phyloP scores from a whole-genome alignment of 2,888 invertebrate species.

The Drosophila helvetica region DNA sequence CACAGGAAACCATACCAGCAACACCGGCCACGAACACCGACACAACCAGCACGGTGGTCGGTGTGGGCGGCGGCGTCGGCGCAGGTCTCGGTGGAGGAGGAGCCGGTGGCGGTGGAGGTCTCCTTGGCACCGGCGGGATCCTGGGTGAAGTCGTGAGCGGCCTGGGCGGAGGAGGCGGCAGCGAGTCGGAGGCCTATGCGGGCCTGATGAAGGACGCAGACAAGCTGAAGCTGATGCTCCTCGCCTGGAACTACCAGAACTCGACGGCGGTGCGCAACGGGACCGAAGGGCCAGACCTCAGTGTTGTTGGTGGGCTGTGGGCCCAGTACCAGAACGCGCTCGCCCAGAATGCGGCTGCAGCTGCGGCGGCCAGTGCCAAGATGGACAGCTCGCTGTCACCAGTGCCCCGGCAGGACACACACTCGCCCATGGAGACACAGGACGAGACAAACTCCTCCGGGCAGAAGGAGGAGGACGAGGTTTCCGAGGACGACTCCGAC shows the following conservation, averaged over 20 bases:
- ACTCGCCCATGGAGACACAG: conserved; percentile 86
- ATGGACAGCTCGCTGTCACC: conserved; percentile 84
- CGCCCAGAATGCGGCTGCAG: conserved; percentile 87
- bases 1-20: conserved; percentile 81
- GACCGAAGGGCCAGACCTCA: conserved; percentile 83
- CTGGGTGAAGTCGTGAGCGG: conserved; percentile 64
- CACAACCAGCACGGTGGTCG: conserved; percentile 66
- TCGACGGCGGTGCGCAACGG: conserved; percentile 88
- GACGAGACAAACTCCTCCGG: conserved; percentile 95
- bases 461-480: conserved; percentile 93
- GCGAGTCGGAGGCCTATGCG: conserved; percentile 82
- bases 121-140: conserved; percentile 38
- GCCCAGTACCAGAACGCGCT: conserved; percentile 92
- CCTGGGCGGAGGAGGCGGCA: conserved; percentile 59
- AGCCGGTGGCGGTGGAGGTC: conserved; percentile 39
- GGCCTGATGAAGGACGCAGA: conserved; percentile 90
- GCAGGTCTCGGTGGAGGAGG: conserved; percentile 49
- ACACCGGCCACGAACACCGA: conserved; percentile 76
- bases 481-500: conserved; percentile 93
- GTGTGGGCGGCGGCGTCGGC: conserved; percentile 53
- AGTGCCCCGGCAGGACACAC: conserved; percentile 86
- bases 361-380: conserved; percentile 83
- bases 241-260: conserved; percentile 94
- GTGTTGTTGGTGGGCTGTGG: conserved; percentile 91
- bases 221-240: conserved; percentile 94